Conservation (phyloP, 2,113 vertebrate species). For the Melanocharis versteri region DNA sequence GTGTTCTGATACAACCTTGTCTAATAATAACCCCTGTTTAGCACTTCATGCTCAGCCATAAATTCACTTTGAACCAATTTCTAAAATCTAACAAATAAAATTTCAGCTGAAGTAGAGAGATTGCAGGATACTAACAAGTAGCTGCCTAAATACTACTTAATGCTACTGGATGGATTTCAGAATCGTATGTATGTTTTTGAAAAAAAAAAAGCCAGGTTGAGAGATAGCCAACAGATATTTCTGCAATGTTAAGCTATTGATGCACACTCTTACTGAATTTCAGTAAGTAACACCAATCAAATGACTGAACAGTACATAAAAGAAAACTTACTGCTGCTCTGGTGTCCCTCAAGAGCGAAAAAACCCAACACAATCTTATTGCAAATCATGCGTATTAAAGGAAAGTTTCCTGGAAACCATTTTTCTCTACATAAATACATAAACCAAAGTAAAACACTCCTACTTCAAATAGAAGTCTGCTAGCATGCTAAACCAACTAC, state of each 20-base stretch:
- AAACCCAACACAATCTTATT: background rate
- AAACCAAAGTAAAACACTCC: background rate
- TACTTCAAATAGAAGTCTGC: background rate
- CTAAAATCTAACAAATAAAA: background rate
- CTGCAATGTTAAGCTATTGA: background rate
- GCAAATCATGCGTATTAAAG: background rate
- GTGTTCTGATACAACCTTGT: background rate
- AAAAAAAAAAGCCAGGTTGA: background rate
- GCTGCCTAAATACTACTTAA: background rate
- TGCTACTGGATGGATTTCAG: background rate
- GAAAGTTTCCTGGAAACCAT: background rate
- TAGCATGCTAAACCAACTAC: background rate
- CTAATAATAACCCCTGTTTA: background rate
- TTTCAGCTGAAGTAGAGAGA: background rate
- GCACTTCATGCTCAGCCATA: background rate
- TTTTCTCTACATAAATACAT: background rate
- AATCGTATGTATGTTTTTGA: background rate
- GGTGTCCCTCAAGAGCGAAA: background rate
- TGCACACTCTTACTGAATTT: background rate
- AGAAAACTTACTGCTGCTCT: background rate
- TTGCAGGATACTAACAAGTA: background rate
- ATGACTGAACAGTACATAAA: background rate
- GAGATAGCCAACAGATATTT: background rate
- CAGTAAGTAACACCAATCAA: background rate
- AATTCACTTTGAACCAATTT: background rate